These are phyloP conservation scores for Dromococcyx pavoninus DNA, from an alignment of 2,797 vertebrate species.

Conservation along the genomic window DNA sequence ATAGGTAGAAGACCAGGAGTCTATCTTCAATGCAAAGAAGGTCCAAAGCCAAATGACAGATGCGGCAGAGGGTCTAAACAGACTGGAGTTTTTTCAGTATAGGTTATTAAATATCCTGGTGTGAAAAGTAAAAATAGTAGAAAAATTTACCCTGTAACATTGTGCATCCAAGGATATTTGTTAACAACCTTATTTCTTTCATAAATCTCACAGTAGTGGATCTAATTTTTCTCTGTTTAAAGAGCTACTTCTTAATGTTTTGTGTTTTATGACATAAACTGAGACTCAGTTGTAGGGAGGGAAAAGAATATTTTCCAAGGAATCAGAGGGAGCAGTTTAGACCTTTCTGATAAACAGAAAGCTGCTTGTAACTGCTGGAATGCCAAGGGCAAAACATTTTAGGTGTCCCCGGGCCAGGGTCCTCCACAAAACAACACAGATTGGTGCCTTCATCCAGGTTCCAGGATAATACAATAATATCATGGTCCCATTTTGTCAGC, in stretches of 20 bases:
- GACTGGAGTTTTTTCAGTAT: background rate
- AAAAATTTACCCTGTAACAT: background rate
- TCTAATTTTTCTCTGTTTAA: background rate
- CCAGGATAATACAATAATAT: background rate
- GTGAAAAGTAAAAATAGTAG: background rate
- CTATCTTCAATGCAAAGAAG: background rate
- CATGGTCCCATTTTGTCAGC: background rate
- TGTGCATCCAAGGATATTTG: background rate
- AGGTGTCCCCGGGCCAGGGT: rapidly evolving
- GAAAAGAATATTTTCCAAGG: background rate
- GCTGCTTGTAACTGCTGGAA: background rate
- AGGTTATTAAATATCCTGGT: background rate
- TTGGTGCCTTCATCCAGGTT: background rate
- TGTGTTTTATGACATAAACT: background rate
- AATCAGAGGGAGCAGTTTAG: background rate
- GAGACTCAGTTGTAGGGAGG: background rate
- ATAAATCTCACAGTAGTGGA: background rate
- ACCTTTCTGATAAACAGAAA: background rate
- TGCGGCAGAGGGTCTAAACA: background rate
- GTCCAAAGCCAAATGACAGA: rapidly evolving
- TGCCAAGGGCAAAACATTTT: background rate
- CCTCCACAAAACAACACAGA: background rate
- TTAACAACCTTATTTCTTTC: background rate
- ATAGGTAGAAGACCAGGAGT: background rate
- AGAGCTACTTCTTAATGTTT: background rate